A percentile compares a stretch with the other conserved stretches of the same genome.
Conservation (phyloP, 2,113 vertebrate species). For the Rhinichthys klamathensis region DNA sequence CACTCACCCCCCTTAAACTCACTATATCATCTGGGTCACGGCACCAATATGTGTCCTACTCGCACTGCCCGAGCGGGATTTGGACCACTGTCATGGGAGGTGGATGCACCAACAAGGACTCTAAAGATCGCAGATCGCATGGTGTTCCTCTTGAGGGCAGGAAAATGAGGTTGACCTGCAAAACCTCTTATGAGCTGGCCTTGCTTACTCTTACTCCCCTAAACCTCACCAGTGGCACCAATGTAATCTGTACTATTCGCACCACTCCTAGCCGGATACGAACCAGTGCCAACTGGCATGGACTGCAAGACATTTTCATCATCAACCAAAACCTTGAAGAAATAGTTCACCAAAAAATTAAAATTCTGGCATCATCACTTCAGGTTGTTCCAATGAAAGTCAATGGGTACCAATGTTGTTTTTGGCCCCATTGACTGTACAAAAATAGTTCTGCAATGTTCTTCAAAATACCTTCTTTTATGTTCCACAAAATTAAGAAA, state of each 20-base stretch:
- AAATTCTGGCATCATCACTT: background rate
- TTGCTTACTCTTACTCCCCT: background rate
- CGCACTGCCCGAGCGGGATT: background rate
- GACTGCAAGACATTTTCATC: background rate
- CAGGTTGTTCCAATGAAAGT: background rate
- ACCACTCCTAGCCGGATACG: background rate
- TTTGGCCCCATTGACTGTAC: too few relatives aligned
- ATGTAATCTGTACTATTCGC: background rate
- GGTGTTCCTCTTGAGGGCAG: too few relatives aligned
- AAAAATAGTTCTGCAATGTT: too few relatives aligned
- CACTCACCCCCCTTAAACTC: background rate
- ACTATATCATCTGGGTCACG: background rate
- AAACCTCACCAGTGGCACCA: background rate
- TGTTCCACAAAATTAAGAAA: background rate
- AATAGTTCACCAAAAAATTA: background rate
- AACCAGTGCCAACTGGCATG: background rate
- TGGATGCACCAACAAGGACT: background rate
- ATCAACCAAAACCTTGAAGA: background rate
- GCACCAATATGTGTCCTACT: background rate
- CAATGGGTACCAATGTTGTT: background rate
- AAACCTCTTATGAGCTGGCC: background rate
- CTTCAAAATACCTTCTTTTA: background rate
- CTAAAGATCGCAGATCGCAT: background rate
- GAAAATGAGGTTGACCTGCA: background rate
- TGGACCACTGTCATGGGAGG: background rate